A percentile compares a stretch with the other conserved stretches of the same genome.
These are phyloP conservation scores for Gallinago solitaria DNA, from an alignment of 2,797 vertebrate species.

Conservation along the genomic window DNA sequence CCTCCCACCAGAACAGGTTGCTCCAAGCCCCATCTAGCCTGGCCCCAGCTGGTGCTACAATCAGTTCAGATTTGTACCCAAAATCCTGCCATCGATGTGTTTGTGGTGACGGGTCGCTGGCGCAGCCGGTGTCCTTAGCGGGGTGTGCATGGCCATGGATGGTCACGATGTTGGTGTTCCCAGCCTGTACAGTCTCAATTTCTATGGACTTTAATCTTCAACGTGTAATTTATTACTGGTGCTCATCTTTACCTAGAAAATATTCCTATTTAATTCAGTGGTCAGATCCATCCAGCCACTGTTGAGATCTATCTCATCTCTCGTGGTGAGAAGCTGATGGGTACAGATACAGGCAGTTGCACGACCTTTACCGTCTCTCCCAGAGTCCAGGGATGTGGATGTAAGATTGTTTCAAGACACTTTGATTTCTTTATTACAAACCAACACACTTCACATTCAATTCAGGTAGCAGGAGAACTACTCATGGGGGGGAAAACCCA, in stretches of 20 bases:
- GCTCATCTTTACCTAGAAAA: neutral
- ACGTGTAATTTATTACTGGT: neutral
- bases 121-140: neutral
- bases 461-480: neutral
- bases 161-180: neutral
- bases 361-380: neutral
- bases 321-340: neutral
- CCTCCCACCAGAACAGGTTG: too few species aligned
- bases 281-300: neutral
- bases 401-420: neutral
- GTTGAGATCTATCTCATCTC: neutral
- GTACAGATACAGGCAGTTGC: neutral
- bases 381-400: fast-evolving
- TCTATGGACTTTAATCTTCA: neutral
- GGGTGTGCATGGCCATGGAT: neutral
- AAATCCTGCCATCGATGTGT: neutral
- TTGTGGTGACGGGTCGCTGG: fast-evolving
- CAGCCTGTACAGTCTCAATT: neutral
- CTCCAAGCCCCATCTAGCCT: neutral
- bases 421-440: constrained; percentile 60
- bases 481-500: neutral
- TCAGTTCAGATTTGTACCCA: neutral
- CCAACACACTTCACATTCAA: constrained; percentile 10
- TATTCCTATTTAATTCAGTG: neutral
- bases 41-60: neutral